Conservation (phyloP, 1,140 invertebrate species). For the Drosophila hydei region DNA sequence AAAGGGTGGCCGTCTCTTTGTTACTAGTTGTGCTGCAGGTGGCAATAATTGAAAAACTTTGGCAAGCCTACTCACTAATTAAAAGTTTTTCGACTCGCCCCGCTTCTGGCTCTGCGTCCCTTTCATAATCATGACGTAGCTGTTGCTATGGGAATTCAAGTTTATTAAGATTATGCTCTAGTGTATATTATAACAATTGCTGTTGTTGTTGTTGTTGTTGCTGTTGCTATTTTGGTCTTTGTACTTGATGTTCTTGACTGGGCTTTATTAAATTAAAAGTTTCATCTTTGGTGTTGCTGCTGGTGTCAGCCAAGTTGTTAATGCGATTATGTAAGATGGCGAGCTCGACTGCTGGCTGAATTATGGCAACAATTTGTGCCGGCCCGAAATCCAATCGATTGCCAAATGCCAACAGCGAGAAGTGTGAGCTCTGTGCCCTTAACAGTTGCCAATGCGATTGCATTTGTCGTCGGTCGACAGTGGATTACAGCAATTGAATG, state of each 20-base stretch:
- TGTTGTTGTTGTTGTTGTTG: conserved; percentile 7
- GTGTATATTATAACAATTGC: conserved; percentile 8
- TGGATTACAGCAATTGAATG: conserved; percentile 61
- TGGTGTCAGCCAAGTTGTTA: conserved; percentile 56
- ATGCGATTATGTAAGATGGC: conserved; percentile 53
- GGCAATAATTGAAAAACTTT: conserved; percentile 82
- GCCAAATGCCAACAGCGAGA: conserved; percentile 6
- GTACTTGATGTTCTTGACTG: conserved; percentile 46
- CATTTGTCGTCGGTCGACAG: conserved; percentile 58
- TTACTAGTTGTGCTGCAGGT: conserved; percentile 53
- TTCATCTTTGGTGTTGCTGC: conserved; percentile 35
- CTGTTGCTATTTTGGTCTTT: conserved; percentile 10
- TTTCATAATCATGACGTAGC: conserved; percentile 53
- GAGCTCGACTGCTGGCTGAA: conserved; percentile 32
- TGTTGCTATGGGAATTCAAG: conserved; percentile 54
- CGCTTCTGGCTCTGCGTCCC: neutral
- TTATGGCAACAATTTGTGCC: conserved; percentile 62
- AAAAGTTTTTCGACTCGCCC: conserved; percentile 59
- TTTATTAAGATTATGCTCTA: conserved; percentile 51
- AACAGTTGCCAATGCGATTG: conserved; percentile 32
- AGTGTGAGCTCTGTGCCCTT: conserved; percentile 4
- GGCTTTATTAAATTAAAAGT: conserved; percentile 75
- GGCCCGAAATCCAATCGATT: conserved; percentile 47
- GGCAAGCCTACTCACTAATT: conserved; percentile 64
- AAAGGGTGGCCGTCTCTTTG: neutral